Base-by-base conservation (phyloP, 2,888 invertebrate species). In the Drosophila atripex region DNA sequence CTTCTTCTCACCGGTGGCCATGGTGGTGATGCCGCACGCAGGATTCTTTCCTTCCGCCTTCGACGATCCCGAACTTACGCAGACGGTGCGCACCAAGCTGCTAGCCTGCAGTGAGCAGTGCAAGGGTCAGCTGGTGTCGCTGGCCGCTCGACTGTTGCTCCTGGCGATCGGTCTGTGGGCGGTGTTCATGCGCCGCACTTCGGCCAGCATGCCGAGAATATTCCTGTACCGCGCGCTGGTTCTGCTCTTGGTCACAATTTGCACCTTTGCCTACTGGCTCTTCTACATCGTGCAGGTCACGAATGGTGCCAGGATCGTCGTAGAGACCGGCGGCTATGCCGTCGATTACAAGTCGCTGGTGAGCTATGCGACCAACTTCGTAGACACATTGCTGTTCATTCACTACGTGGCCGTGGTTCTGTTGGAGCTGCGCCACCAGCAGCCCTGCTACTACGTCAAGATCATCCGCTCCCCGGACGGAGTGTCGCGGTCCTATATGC, bases 391-490 rank as follows among this genome's bases (percentile, higher is more conserved):
- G 71, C 93, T 99, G 30, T 98, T 98, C 91, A 96, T 99, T 89
- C 98, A 98, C 92, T 98, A 98, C 89, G 93, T 98, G 79, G 97
- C 98, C 28, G 96, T 99, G 58, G 94, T 99, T 77, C 93, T 99
- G 68, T 95, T 99, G 86, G 98, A 99, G 92, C 94, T 99, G 64
- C 94, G 99, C 39, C 98, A 99, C 90, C 92, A 97, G 75, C 97
- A 97, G 89, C 96, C 98, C 0, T 94, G 95, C 69, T 99, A 96
- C 90, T 97, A 96, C 89, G 94, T 97, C 23, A 96, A 97, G 92
- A 94, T 99, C 71, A 96, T 98, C 0, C 93, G 99, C 63, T 98
- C 98, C 59, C 99, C 99, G 0, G 99, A 99, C 91, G 99, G 99
- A 0, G 96, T 97, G 80, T 96, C 97, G 75, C 94, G 94, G 78